phyloP scores from a whole-genome alignment of 2,113 vertebrate species.

The Lepus europaeus region DNA sequence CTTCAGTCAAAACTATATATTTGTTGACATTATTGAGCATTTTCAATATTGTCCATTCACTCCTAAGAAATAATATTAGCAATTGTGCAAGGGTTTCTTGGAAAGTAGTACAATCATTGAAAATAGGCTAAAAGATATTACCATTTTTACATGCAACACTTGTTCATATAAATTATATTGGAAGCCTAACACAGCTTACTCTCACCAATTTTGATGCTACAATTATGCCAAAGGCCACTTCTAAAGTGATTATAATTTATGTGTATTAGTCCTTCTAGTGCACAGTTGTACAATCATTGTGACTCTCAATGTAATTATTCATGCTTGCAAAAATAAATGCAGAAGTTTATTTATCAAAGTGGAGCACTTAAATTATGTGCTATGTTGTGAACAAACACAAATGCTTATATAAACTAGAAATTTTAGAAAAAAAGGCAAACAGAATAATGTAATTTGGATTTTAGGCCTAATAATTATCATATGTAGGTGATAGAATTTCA shows the following conservation, averaged over 20 bases:
- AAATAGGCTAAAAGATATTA: constrained; percentile 32
- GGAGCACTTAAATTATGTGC: constrained; percentile 4
- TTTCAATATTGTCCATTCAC: background rate
- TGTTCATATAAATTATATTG: constrained; percentile 58
- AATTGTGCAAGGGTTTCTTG: constrained; percentile 9
- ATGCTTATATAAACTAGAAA: constrained; percentile 14
- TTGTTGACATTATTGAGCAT: constrained; percentile 3
- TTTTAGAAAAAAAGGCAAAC: constrained; percentile 16
- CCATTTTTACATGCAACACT: constrained; percentile 38
- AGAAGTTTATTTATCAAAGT: constrained; percentile 47
- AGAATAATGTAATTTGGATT: background rate
- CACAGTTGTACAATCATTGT: constrained; percentile 66
- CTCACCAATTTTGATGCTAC: background rate
- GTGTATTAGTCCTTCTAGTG: constrained; percentile 38
- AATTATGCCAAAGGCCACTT: constrained; percentile 34
- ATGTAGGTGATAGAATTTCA: background rate
- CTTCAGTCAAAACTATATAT: background rate
- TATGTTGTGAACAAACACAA: constrained; percentile 18
- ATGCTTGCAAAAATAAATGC: constrained; percentile 39
- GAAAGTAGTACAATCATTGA: constrained; percentile 62
- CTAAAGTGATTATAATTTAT: constrained; percentile 46
- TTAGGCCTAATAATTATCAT: background rate
- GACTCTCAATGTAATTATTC: constrained; percentile 50
- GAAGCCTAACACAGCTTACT: background rate
- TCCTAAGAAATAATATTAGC: background rate